These are phyloP conservation scores for Drosophila ezoana DNA, from an alignment of 2,888 invertebrate species.

Conservation along the genomic window DNA sequence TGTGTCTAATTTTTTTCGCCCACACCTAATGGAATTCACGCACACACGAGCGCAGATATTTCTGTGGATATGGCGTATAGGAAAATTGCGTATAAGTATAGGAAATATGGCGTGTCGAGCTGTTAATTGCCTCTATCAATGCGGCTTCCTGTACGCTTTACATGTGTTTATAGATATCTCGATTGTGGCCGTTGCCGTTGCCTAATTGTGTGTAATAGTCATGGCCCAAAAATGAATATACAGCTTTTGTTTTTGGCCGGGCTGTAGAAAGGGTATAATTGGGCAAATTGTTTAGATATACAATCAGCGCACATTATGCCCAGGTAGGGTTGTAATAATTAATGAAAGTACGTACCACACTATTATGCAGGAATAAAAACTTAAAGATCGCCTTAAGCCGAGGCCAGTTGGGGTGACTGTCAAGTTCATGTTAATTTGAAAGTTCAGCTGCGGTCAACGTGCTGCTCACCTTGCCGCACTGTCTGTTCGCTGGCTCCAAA, in stretches of 20 bases:
- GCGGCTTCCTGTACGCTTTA: constrained; percentile 69
- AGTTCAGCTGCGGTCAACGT: too few species aligned
- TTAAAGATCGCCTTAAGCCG: background rate
- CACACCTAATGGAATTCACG: constrained; percentile 17
- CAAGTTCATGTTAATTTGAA: too few species aligned
- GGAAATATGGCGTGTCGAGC: constrained; percentile 78
- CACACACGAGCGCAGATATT: constrained; percentile 15
- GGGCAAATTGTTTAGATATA: constrained; percentile 30
- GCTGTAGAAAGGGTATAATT: constrained; percentile 33
- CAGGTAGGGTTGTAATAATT: constrained; percentile 1
- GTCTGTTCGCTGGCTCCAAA: constrained; percentile 5
- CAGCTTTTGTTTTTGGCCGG: constrained; percentile 24
- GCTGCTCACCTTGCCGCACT: too few species aligned
- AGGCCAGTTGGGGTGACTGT: too few species aligned
- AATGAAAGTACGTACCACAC: background rate
- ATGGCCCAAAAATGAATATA: constrained; percentile 41
- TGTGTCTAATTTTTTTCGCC: constrained; percentile 64
- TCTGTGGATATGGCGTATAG: constrained; percentile 16
- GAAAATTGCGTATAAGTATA: constrained; percentile 34
- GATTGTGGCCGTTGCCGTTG: constrained; percentile 27
- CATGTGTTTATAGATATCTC: constrained; percentile 72
- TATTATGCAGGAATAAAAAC: constrained; percentile 2
- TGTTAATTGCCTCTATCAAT: constrained; percentile 80
- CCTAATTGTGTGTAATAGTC: constrained; percentile 62
- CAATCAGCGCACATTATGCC: constrained; percentile 10